Percentiles rank a stretch among this genome's conserved stretches.
These are phyloP conservation scores for Phymastichus coffea DNA, from an alignment of 1,140 invertebrate genomes.

Conservation along the genomic window DNA sequence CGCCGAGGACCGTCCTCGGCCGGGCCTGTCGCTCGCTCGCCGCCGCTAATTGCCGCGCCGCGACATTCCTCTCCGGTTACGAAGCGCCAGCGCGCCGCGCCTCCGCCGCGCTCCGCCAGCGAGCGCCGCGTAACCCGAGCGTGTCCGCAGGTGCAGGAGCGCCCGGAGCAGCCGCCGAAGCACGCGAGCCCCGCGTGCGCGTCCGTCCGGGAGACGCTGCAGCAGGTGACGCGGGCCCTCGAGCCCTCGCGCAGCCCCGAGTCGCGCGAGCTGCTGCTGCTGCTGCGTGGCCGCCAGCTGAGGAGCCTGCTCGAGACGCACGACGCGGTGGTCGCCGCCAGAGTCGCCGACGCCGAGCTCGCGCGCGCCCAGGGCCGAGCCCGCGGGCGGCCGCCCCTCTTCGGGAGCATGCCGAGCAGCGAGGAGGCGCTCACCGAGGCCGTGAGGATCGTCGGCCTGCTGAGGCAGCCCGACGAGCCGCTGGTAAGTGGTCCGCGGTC, in stretches of 20 bases:
- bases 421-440: slow-evolving; percentile 49
- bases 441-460: slow-evolving; percentile 85
- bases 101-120: too few species aligned
- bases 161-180: slow-evolving; percentile 46
- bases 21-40: not conserved
- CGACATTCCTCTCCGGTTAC: not conserved
- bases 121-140: too few species aligned
- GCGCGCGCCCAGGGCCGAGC: too few species aligned
- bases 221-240: slow-evolving; percentile 42
- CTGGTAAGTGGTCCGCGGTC: slow-evolving; percentile 61
- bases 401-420: slow-evolving; percentile 41
- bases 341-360: not conserved
- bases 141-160: slow-evolving; percentile 54
- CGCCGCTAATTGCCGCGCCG: too few species aligned
- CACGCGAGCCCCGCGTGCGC: slow-evolving; percentile 45
- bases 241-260: slow-evolving; percentile 35
- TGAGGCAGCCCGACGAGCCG: slow-evolving; percentile 85
- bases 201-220: slow-evolving; percentile 45
- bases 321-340: slow-evolving; percentile 61
- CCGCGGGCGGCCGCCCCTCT: not conserved
- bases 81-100: not conserved
- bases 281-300: slow-evolving; percentile 45
- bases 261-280: slow-evolving; percentile 43
- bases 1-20: slow-evolving; percentile 29
- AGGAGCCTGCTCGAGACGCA: slow-evolving; percentile 65